phyloP scores from a whole-genome alignment of 2,888 invertebrate genomes.

The Ophonus ardosiacus region DNA sequence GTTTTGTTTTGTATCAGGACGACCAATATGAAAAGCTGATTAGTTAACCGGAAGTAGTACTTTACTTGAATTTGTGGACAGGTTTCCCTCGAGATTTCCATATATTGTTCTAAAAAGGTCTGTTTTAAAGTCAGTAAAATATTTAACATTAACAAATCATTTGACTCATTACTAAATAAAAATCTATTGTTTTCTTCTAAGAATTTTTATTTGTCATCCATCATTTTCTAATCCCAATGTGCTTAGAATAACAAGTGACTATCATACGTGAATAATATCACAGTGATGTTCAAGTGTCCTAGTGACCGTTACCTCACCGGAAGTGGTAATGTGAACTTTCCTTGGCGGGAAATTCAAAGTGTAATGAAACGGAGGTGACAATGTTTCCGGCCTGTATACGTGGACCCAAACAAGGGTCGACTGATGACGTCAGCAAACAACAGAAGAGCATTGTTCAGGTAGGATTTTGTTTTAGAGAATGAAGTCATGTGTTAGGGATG shows the following conservation, averaged over 20 bases:
- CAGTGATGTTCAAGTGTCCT: slow-evolving; percentile 5
- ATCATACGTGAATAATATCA: slow-evolving; percentile 16
- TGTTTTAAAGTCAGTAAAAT: too few species aligned
- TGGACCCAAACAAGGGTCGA: slow-evolving; percentile 85
- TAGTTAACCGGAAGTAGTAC: too few species aligned
- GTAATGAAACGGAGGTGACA: slow-evolving; percentile 59
- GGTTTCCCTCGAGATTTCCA: too few species aligned
- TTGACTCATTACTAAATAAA: not conserved
- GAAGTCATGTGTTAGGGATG: not conserved
- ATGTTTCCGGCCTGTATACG: slow-evolving; percentile 86
- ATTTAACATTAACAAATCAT: too few species aligned
- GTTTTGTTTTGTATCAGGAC: not conserved
- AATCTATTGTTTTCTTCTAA: slow-evolving; percentile 29
- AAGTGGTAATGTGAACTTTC: not conserved
- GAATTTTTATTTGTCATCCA: slow-evolving; percentile 43
- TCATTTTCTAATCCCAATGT: slow-evolving; percentile 23
- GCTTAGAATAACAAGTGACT: slow-evolving; percentile 20
- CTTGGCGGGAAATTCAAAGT: slow-evolving; percentile 11
- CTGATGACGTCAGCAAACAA: slow-evolving; percentile 86
- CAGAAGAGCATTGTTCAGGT: slow-evolving; percentile 86
- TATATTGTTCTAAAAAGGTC: too few species aligned
- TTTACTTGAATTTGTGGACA: too few species aligned
- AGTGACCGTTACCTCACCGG: slow-evolving; percentile 25
- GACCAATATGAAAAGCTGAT: too few species aligned
- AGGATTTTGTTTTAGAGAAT: slow-evolving; percentile 51